A percentile compares a stretch with the other conserved stretches of the same genome.
Conservation (phyloP, 2,113 vertebrate genomes). For the Chaetorhynchus papuensis region DNA sequence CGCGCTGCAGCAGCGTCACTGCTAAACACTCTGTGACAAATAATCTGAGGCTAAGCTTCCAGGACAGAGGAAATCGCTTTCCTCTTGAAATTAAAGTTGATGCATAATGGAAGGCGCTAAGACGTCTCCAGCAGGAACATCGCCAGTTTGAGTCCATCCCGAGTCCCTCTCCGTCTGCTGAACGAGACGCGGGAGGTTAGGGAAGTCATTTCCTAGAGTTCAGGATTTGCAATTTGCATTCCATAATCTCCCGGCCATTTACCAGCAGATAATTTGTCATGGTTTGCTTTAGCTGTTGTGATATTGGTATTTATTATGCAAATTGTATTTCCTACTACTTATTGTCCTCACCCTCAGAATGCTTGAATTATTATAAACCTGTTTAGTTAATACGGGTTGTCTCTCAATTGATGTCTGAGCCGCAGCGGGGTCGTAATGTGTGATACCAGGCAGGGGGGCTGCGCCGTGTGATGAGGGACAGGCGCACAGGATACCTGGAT, state of each 20-base stretch:
- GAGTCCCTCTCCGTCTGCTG: background rate
- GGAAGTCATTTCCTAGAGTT: slow-evolving; percentile 49
- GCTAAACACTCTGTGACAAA: slow-evolving; percentile 39
- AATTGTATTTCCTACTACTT: slow-evolving; percentile 74
- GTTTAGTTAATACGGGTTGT: slow-evolving; percentile 64
- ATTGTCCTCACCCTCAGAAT: slow-evolving; percentile 72
- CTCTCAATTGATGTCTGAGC: slow-evolving; percentile 55
- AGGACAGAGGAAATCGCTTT: slow-evolving; percentile 43
- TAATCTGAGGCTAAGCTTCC: slow-evolving; percentile 28
- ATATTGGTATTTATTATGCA: slow-evolving; percentile 81
- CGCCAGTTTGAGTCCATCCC: background rate
- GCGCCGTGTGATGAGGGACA: slow-evolving; percentile 20
- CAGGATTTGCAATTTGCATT: slow-evolving; percentile 59
- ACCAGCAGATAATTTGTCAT: slow-evolving; percentile 72
- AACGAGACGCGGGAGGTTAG: fast-evolving
- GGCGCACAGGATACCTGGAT: background rate
- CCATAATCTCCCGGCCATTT: slow-evolving; percentile 66
- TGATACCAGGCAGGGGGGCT: background rate
- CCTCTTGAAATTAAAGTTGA: slow-evolving; percentile 51
- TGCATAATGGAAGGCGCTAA: slow-evolving; percentile 52
- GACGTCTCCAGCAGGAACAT: slow-evolving; percentile 46
- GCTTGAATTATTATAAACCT: slow-evolving; percentile 70
- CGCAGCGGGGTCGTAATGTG: slow-evolving; percentile 25
- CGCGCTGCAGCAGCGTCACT: background rate
- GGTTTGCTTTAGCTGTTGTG: slow-evolving; percentile 74